Base-by-base conservation (phyloP, 2,113 vertebrate species). In the Suncus etruscus region DNA sequence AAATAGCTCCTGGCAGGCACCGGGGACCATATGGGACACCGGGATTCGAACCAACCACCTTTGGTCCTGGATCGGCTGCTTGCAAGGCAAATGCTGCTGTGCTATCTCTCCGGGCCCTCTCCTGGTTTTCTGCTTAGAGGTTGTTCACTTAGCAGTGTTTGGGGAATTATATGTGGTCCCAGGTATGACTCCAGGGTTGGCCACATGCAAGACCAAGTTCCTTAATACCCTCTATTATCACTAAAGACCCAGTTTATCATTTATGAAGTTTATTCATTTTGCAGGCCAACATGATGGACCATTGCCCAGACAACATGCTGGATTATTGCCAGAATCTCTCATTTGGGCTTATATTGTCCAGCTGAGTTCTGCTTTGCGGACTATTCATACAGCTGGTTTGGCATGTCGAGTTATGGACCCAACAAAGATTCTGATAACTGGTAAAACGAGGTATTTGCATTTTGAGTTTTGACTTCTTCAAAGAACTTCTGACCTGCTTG, bases 341-440 rank as follows among this genome's bases (percentile, higher is more conserved):
- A 99, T 99, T 95, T 99, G 99, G 99, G 99, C 99, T 1, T 99
- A 99, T 86, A 99, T 99, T 7, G 99, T 99, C 90, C 99, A 99
- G 93, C 98, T 99, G 31, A 99, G 99, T 95, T 99, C 99, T 5
- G 99, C 99, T 0, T 95, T 99, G 91, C 98, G 99, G 48, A 99
- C 98, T 96, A 99, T 99, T 97, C 99, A 99, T 95, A 99, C 99
- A 4, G 99, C 99, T 11, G 99, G 99, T 69, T 97, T 99, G 92
- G 99, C 99, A 0, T 99, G 99, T 96, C 98, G 99, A 66, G 99
- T 99, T 90, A 99, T 99, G 99, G 99, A 99, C 96, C 99, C 99
- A 96, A 99, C 99, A 65, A 99, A 99, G 97, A 99, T 99, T 98
- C 98, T 99, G 90, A 99, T 99, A 96, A 99, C 99, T 22, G 99